phyloP scores from a whole-genome alignment of 2,797 vertebrate species.

The Gambusia yucatana region DNA sequence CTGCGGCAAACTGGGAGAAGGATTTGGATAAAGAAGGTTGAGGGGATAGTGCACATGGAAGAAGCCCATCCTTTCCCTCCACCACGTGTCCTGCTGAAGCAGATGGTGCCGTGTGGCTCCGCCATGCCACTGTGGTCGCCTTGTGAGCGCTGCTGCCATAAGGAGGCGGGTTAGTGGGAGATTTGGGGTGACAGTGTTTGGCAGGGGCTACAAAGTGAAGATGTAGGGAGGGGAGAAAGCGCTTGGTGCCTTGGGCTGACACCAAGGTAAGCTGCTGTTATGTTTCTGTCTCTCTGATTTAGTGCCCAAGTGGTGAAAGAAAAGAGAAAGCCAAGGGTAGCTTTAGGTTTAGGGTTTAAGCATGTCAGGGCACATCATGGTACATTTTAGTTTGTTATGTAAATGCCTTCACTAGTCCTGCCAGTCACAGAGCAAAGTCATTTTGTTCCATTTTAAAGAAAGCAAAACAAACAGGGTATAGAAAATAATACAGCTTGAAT shows the following conservation, averaged over 20 bases:
- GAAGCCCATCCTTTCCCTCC: conserved; percentile 49
- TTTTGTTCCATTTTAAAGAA: conserved; percentile 4
- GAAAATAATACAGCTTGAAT: neutral
- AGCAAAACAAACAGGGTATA: neutral
- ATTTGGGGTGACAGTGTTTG: conserved; percentile 76
- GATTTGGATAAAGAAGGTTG: conserved; percentile 56
- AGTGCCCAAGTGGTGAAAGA: conserved; percentile 57
- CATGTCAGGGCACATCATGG: conserved; percentile 6
- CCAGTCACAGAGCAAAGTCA: conserved; percentile 26
- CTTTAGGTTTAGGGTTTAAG: conserved; percentile 46
- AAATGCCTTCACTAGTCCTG: conserved; percentile 15
- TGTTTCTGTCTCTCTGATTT: conserved; percentile 73
- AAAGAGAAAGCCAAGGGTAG: conserved; percentile 46
- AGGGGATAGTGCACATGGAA: conserved; percentile 36
- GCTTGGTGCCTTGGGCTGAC: conserved; percentile 60
- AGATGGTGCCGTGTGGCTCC: conserved; percentile 69
- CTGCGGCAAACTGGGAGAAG: conserved; percentile 37
- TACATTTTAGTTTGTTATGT: conserved; percentile 32
- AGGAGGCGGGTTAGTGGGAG: conserved; percentile 76
- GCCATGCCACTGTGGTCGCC: conserved; percentile 51
- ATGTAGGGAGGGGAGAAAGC: conserved; percentile 53
- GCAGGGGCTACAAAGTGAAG: conserved; percentile 77
- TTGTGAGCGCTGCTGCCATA: conserved; percentile 66
- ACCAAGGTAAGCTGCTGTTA: conserved; percentile 74
- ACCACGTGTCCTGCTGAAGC: conserved; percentile 55